Evolutionary conservation across 1,140 invertebrate genomes (phyloP).

Genomic region (Ericerus pela): DNA sequence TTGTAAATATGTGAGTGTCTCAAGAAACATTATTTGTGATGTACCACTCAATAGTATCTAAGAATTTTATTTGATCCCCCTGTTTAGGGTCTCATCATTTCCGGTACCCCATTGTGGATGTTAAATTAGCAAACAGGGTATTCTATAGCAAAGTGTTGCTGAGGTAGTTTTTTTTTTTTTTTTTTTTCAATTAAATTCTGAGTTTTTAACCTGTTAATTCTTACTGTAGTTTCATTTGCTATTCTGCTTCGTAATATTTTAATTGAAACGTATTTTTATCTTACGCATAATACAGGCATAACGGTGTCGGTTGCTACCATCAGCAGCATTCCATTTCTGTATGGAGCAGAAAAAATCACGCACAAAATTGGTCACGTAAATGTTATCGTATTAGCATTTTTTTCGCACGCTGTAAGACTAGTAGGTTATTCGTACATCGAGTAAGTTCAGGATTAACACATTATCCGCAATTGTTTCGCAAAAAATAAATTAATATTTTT

Average conservation of each 20-base stretch:
- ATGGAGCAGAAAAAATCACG: constrained; percentile 63
- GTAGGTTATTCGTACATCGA: constrained; percentile 70
- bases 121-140: too few relatives aligned
- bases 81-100: too few relatives aligned
- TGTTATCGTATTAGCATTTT: constrained; percentile 63
- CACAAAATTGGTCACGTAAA: constrained; percentile 63
- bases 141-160: too few relatives aligned
- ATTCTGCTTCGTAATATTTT: neutral
- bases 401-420: constrained; percentile 58
- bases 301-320: constrained; percentile 66
- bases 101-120: too few relatives aligned
- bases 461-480: neutral
- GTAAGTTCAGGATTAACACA: too few relatives aligned
- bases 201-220: neutral
- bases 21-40: too few relatives aligned
- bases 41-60: too few relatives aligned
- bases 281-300: constrained; percentile 41
- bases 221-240: neutral
- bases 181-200: neutral
- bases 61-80: too few relatives aligned
- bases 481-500: neutral
- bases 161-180: too few relatives aligned
- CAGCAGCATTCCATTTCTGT: constrained; percentile 64
- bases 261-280: neutral
- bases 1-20: too few relatives aligned